Conservation (phyloP, 1,140 invertebrate species). For the Diploscapter pachys region DNA sequence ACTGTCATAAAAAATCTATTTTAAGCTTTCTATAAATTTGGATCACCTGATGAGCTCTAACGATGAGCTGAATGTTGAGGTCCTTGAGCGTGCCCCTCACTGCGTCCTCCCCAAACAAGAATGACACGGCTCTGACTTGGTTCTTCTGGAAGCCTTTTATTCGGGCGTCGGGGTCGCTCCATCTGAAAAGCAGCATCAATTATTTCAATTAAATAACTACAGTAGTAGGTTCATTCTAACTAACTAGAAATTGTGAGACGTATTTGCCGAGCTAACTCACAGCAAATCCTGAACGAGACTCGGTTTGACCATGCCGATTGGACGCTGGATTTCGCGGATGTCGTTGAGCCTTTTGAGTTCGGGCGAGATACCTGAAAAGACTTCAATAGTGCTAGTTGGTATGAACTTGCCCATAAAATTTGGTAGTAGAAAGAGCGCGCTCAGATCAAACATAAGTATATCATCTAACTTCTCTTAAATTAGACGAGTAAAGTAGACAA, state of each 20-base stretch:
- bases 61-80: constrained; percentile 49
- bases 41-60: constrained; percentile 42
- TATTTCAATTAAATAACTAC: neutral
- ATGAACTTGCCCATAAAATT: no score
- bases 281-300: constrained; percentile 40
- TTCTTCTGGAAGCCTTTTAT: constrained; percentile 46
- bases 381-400: no score
- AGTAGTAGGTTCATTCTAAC: neutral
- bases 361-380: constrained; percentile 16
- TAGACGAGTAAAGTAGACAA: no score
- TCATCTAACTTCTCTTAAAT: no score
- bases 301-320: constrained; percentile 15
- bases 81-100: constrained; percentile 40
- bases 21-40: neutral
- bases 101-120: constrained; percentile 47
- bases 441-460: no score
- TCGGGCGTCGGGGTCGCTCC: constrained; percentile 42
- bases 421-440: no score
- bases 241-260: neutral
- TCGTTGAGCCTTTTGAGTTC: neutral
- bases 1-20: constrained; percentile 3
- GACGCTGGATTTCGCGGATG: constrained; percentile 8
- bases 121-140: constrained; percentile 70
- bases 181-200: constrained; percentile 7
- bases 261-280: constrained; percentile 27